Evolutionary conservation across 2,888 invertebrate species (phyloP), one percentile per base, ranked within the genome.

Genomic region (Acrobeloides nanus): DNA sequence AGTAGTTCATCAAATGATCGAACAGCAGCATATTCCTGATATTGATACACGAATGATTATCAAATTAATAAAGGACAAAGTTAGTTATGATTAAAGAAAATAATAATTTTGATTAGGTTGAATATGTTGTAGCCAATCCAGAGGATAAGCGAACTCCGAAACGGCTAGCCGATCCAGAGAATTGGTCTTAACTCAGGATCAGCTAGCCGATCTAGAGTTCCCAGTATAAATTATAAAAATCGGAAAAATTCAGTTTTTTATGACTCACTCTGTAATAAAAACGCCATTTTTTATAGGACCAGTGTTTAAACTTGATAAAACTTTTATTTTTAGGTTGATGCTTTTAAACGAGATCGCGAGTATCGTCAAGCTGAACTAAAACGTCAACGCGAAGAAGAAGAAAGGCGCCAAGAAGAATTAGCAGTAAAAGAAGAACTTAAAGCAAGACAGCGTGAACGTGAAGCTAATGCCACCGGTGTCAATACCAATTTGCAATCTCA

Each of bases 41-140:
- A 93, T 92, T 74, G 95, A 95, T 75, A 85, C 87, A 0, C 82
- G 87, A 68, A 84, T 86, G 51, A 90, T 93, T 10, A 84, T 85
- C 52, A 88, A 89, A 73, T 82, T 93, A 75, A 81, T 95, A 56
- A 85, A 87, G 75, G 87, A 87, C 23, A 89, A 92, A 75, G 84
- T 89, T 46, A 81, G 82, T 61, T 82, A 83, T 61, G 80, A 81
- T 82, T 48, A 75, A 83, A 55, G 82, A 77, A 51, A 81, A 81
- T 51, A 61, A 73, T 32, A n/a, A n/a, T n/a, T n/a, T n/a, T n/a
- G 34, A 32, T 3, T 37, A n/a, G 15, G 50, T 50, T 53, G 39
- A 29, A 27, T 21, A n/a, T n/a, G n/a, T 38, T 26, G 38, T 4
- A 43, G 33, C 20, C 61, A 54, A 17, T 21, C 32, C 12, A 35